Conservation (phyloP, 2,113 vertebrate genomes). For the Psittacula cyanocephala region DNA sequence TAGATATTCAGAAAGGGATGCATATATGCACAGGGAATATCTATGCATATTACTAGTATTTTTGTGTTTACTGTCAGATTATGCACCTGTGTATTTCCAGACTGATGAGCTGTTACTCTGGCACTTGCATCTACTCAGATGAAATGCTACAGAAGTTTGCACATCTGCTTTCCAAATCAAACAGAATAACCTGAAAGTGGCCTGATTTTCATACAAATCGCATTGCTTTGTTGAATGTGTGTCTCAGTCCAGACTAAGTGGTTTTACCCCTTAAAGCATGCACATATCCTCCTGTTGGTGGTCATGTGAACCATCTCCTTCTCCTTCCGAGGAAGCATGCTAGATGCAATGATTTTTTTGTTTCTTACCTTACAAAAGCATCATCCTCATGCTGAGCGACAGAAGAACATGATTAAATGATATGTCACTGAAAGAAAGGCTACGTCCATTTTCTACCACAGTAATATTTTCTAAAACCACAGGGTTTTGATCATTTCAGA, state of each 20-base stretch:
- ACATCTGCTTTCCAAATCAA: neutral
- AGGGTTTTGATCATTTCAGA: neutral
- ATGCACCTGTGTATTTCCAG: conserved; percentile 16
- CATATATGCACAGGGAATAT: neutral
- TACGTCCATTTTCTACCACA: neutral
- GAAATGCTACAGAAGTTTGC: neutral
- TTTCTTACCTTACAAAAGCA: conserved; percentile 7
- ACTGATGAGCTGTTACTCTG: neutral
- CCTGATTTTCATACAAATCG: neutral
- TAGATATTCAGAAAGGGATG: neutral
- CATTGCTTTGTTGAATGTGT: neutral
- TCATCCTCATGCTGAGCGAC: neutral
- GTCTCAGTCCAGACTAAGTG: neutral
- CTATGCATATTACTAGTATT: neutral
- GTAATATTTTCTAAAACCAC: conserved; percentile 6
- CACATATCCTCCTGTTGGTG: neutral
- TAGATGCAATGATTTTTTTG: neutral
- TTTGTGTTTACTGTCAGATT: neutral
- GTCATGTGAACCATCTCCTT: neutral
- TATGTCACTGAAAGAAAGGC: neutral
- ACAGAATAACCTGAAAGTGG: neutral
- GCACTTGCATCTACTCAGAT: neutral
- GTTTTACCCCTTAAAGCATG: neutral
- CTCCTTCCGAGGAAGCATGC: neutral
- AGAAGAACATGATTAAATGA: conserved; percentile 24